Evolutionary conservation across 2,888 invertebrate genomes (phyloP), one percentile per base, ranked within the genome.

Genomic region (Lasioglossum leucozonium): DNA sequence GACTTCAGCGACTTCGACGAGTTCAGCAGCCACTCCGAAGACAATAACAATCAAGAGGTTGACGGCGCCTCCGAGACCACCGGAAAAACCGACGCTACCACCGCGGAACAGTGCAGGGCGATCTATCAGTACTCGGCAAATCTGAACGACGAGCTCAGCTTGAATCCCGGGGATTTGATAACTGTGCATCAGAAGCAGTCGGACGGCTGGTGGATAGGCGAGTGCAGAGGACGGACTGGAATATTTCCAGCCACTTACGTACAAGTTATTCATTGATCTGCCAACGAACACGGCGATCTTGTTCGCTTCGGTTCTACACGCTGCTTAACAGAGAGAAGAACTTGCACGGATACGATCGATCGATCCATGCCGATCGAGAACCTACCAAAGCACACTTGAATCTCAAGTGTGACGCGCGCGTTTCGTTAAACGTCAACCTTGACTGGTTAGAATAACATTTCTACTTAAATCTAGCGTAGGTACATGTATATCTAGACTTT

Each of bases 191-290:
- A 98, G 92, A 98, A 99, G 93, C 98, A 98, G 94, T 98, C 97
- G 51, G 98, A 98, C 93, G 99, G 98, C 58, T 99, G 99, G 99
- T 99, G 99, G 99, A 96, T 98, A 82, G 99, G 99, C 4, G 98
- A 98, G 92, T 96, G 98, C 81, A 97, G 97, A 92, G 98, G 98
- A 69, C 96, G 96, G 87, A 97, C 98, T 86, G 99, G 99, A 42
- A 98, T 98, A 91, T 99, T 99, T 93, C 99, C 99, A 0, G 98
- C 99, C 0, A 99, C 98, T 0, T 99, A 99, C 94, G 99, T 99
- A 13, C 98, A 99, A 95, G 97, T 98, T 95, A 96, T 98, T 87
- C 95, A 93, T 91, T 95, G 87, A 90, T 72, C 18, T 5, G n/a
- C 13, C 40, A 40, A 34, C 30, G 62, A n/a, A 8, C 30, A 6